Conservation (phyloP, 2,113 vertebrate species). For the Hemibagrus wyckioides region DNA sequence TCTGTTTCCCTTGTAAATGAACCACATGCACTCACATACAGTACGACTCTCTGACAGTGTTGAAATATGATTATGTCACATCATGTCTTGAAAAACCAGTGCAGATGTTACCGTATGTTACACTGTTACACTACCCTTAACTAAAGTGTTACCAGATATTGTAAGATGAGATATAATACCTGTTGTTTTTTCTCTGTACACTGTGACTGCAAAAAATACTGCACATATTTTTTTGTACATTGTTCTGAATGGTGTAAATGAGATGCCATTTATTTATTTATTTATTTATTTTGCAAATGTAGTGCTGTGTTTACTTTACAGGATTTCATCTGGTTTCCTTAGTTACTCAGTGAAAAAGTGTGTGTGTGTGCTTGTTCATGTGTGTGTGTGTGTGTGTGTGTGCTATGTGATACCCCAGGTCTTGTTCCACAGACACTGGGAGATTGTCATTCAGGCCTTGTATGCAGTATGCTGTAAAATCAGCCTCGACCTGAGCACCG, state of each 20-base stretch:
- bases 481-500: not conserved
- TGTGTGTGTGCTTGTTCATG: slow-evolving; percentile 48
- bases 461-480: not conserved
- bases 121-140: not conserved
- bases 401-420: slow-evolving; percentile 67
- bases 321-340: slow-evolving; percentile 23
- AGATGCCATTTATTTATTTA: no score
- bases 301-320: not conserved
- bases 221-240: not conserved
- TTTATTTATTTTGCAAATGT: not conserved
- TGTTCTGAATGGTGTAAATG: not conserved
- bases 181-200: not conserved
- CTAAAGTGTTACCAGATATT: not conserved
- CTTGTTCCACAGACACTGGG: slow-evolving; percentile 66
- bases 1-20: not conserved
- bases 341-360: slow-evolving; percentile 30
- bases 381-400: slow-evolving; percentile 52
- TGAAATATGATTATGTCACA: not conserved
- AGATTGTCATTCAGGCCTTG: slow-evolving; percentile 48
- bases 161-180: not conserved
- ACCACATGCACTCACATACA: not conserved
- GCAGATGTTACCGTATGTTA: not conserved
- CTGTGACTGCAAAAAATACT: not conserved
- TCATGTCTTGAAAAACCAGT: not conserved
- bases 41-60: not conserved